These are phyloP conservation scores for Cacatua alba DNA, from an alignment of 2,113 vertebrate species.

Conservation along the genomic window DNA sequence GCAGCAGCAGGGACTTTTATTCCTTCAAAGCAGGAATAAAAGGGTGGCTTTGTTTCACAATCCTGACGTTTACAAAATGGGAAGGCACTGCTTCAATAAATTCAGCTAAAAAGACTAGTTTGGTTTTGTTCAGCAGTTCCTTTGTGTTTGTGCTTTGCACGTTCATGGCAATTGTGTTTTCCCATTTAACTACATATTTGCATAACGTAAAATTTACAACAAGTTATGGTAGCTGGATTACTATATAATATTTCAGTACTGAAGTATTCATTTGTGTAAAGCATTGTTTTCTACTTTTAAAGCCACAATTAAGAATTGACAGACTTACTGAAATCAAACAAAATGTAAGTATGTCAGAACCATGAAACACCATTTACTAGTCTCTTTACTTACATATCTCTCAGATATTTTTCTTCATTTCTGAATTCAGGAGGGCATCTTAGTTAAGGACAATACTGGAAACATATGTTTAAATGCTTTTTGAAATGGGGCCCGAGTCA, in stretches of 20 bases:
- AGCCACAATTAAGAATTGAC: background rate
- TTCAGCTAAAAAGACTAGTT: background rate
- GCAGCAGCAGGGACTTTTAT: background rate
- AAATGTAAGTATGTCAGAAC: background rate
- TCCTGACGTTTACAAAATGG: background rate
- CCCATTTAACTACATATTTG: background rate
- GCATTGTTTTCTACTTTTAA: background rate
- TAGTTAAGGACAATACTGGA: background rate
- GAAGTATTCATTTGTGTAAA: background rate
- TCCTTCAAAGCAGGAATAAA: background rate
- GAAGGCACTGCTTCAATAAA: background rate
- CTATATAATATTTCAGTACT: background rate
- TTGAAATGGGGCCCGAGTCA: slow-evolving; percentile 26
- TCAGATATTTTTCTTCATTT: background rate
- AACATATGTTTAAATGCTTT: slow-evolving; percentile 54
- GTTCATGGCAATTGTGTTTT: background rate
- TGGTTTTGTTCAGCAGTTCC: background rate
- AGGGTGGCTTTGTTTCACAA: background rate
- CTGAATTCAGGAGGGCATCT: slow-evolving; percentile 28
- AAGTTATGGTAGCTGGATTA: background rate
- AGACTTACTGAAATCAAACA: background rate
- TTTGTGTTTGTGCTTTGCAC: background rate
- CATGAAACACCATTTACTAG: background rate
- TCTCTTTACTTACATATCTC: background rate
- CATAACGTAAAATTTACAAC: background rate